phyloP scores from a whole-genome alignment of 2,797 vertebrate genomes.

The Fistularia tabacaria region DNA sequence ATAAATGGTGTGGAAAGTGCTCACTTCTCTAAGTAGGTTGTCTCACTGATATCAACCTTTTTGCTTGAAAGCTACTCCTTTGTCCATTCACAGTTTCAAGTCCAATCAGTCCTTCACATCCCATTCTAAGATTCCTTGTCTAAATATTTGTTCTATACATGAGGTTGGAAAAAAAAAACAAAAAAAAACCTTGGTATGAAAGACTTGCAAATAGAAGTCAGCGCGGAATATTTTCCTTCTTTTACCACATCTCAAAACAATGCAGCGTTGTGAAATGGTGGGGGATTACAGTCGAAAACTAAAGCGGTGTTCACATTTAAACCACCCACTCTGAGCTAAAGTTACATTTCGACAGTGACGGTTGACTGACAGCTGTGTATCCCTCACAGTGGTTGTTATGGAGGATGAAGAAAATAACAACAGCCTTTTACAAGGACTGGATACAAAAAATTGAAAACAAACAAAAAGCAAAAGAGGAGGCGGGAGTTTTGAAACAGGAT shows the following conservation, averaged over 20 bases:
- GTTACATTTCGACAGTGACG: conserved; percentile 43
- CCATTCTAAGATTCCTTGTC: conserved; percentile 36
- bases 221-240: conserved; percentile 40
- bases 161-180: conserved; percentile 59
- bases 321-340: conserved; percentile 31
- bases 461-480: conserved; percentile 1
- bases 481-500: conserved; percentile 5
- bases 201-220: conserved; percentile 40
- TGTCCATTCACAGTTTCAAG: conserved; percentile 47
- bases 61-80: conserved; percentile 34
- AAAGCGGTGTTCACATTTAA: conserved; percentile 41
- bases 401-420: conserved; percentile 9
- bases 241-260: conserved; percentile 50
- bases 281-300: conserved; percentile 16
- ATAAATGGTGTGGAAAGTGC: conserved; percentile 13
- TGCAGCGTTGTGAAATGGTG: conserved; percentile 48
- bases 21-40: conserved; percentile 14
- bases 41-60: neutral
- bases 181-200: conserved; percentile 28
- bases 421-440: conserved; percentile 9
- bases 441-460: conserved; percentile 15
- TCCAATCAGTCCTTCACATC: neutral
- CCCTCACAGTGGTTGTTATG: conserved; percentile 39
- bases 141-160: conserved; percentile 56
- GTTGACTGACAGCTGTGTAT: conserved; percentile 49